phyloP scores from a whole-genome alignment of 2,888 invertebrate genomes.

The Eumacrocentrus americanus region DNA sequence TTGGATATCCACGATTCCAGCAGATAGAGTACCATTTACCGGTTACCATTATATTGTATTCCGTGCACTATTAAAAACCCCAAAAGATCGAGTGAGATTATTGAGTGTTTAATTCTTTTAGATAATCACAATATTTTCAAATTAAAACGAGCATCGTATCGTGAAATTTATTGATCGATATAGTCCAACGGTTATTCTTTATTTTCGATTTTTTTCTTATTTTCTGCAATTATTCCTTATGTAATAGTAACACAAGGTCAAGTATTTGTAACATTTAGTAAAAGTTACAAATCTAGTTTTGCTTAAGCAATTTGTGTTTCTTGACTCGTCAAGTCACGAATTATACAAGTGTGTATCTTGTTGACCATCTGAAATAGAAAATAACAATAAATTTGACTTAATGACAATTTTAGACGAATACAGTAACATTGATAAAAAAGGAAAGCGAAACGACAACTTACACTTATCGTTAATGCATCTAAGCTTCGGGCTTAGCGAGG shows the following conservation, averaged over 20 bases:
- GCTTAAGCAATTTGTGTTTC: slow-evolving; percentile 43
- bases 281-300: slow-evolving; percentile 42
- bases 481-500: slow-evolving; percentile 55
- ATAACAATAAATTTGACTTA: neutral
- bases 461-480: slow-evolving; percentile 42
- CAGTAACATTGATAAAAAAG: neutral
- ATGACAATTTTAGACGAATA: neutral
- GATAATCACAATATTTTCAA: slow-evolving; percentile 28
- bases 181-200: slow-evolving; percentile 34
- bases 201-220: slow-evolving; percentile 33
- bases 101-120: too few species aligned
- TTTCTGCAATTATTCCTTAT: slow-evolving; percentile 48
- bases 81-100: too few species aligned
- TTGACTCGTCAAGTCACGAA: slow-evolving; percentile 39
- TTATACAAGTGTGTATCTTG: slow-evolving; percentile 39
- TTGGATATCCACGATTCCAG: too few species aligned
- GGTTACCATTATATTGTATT: too few species aligned
- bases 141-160: slow-evolving; percentile 26
- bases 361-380: slow-evolving; percentile 37
- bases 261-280: slow-evolving; percentile 47
- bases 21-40: too few species aligned
- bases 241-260: slow-evolving; percentile 50
- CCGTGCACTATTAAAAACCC: too few species aligned
- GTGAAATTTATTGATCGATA: slow-evolving; percentile 29
- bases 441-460: slow-evolving; percentile 23